phyloP scores from a whole-genome alignment of 2,888 invertebrate species.

The Agrypnus murinus region DNA sequence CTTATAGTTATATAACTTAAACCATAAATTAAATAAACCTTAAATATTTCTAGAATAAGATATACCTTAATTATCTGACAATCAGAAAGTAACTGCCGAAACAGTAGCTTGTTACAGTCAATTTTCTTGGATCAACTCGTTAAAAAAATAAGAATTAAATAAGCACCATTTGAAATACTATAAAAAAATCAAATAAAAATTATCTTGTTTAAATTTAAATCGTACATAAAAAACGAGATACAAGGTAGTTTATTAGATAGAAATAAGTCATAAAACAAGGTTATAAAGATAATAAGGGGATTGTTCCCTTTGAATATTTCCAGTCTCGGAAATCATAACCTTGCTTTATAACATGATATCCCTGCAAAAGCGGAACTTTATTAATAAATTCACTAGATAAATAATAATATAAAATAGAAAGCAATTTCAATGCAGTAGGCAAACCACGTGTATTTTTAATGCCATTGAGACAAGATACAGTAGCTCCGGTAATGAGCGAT shows the following conservation, averaged over 20 bases:
- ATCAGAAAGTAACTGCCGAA: too few relatives aligned
- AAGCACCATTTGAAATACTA: too few relatives aligned
- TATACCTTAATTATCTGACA: too few relatives aligned
- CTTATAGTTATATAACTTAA: too few relatives aligned
- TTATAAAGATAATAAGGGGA: conserved; percentile 26
- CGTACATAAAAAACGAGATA: conserved; percentile 21
- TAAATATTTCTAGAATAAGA: too few relatives aligned
- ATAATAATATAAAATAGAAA: conserved; percentile 31
- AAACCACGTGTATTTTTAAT: conserved; percentile 39
- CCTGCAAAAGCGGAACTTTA: conserved; percentile 30
- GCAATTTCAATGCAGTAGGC: conserved; percentile 36
- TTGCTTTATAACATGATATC: conserved; percentile 23
- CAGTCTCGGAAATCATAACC: neutral
- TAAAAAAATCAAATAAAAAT: neutral
- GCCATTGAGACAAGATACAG: conserved; percentile 38
- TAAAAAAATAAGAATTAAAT: too few relatives aligned
- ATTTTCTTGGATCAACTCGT: too few relatives aligned
- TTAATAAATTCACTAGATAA: conserved; percentile 30
- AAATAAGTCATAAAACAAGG: conserved; percentile 27
- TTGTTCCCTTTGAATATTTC: neutral
- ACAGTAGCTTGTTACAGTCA: too few relatives aligned
- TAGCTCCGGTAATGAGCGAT: conserved; percentile 41
- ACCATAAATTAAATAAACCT: too few relatives aligned
- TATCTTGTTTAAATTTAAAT: neutral
- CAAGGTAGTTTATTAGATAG: conserved; percentile 31